Base-by-base conservation (phyloP, 2,888 invertebrate genomes). In the Conus canariensis region DNA sequence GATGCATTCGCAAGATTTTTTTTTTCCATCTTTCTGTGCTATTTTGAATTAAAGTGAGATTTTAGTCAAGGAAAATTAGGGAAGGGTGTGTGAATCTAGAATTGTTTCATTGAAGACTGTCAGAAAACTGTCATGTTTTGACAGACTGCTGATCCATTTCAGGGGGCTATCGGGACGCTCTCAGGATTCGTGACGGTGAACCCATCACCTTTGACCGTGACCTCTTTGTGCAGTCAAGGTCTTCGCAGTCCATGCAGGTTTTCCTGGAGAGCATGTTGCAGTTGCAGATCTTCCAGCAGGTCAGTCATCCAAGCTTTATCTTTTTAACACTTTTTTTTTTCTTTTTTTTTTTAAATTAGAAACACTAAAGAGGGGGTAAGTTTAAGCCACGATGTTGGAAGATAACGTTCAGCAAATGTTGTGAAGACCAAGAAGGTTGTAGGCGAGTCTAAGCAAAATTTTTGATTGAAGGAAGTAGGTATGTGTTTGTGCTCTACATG, bases 201-300 rank as follows among this genome's bases (percentile, higher is more conserved):
- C 97, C 97, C 94, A 98, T 98, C 90, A 98, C 98, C 14, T 99
- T 99, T 96, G 98, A 98, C 96, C 97, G 97, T 88, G 98, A 98
- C 92, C 98, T 98, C 93, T 99, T 99, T 96, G 97, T 99, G 77
- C 98, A 98, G 95, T 98, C 98, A 70, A 97, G 99, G 91, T 98
- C 98, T 8, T 91, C 90, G 25, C 96, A 97, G 92, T 97, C 98
- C 89, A 98, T 99, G 97, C 98, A 98, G 96, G 98, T 98, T 12
- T 99, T 99, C 96, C 97, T 99, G 59, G 97, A 97, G 94, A 98
- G 98, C 97, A 98, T 99, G 97, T 97, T 99, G 93, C 98, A 98
- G 94, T 97, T 99, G 89, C 99, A 99, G 97, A 99, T 99, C 96
- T 99, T 99, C 96, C 98, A 98, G 96, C 98, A 99, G 97, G 98